Evolutionary conservation across 1,140 invertebrate species (phyloP), one percentile per base, ranked within the genome.

Genomic region (Neodiprion fabricii): DNA sequence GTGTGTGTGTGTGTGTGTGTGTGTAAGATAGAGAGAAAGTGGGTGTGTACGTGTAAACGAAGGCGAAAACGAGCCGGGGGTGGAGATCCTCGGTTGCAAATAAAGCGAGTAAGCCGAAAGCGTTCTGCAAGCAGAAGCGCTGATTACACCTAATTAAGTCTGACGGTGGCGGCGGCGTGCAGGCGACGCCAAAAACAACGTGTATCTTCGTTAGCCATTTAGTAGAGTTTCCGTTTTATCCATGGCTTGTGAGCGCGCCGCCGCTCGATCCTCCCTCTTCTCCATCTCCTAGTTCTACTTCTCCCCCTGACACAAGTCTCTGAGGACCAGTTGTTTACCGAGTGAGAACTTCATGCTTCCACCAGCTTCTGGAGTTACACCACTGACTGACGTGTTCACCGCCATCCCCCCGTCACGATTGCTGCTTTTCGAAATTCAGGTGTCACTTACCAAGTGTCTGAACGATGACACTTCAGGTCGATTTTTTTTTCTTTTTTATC

Each of bases 181-280:
- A 69, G 23, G 21, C 67, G 67, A 69, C 21, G 67, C 67, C 67
- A 69, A 69, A 69, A 69, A 69, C 67, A 69, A 69, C 67, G 21
- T 69, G 17, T 69, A 69, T 69, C 67, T 69, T 69, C 67, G 67
- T 69, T 69, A 69, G 67, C 67, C 40, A 69, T 69, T 69, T 69
- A 69, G 40, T 21, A 23, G 17, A 69, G 40, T 47, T 65, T 47
- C 11, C 11, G 67, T 23, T 10, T 23, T 47, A 47, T 17, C 40
- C 67, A 69, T 7, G 53, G 53, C 53, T 40, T 40, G 28, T 40
- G 28, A 40, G 5, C 28, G 28, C 28, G 28, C 28, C 28, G 28
- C 28, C 28, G 28, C 28, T 40, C 28, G 17, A 40, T 40, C 28
- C 28, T 40, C 28, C 28, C 5, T 40, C 28, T 40, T 40, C 28